Percentiles rank a stretch among this genome's conserved stretches.
Evolutionary conservation across 2,888 invertebrate species (phyloP).

Genomic region (Strigamia transsilvanica): DNA sequence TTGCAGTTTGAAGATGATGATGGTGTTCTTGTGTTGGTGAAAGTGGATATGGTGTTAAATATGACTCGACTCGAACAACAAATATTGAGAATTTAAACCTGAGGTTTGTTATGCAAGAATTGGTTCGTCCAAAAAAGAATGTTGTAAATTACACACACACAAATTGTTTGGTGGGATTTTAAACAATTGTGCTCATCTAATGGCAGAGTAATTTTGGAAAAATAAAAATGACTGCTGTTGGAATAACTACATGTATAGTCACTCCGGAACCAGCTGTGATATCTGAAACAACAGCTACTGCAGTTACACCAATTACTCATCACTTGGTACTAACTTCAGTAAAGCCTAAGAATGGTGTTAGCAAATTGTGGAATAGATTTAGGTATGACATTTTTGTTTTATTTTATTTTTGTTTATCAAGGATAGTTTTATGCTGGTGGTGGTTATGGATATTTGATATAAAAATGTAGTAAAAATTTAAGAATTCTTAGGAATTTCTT

Average conservation of each 20-base stretch:
- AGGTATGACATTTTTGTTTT: neutral
- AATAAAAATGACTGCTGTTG: neutral
- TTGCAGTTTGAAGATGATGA: neutral
- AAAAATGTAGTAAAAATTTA: too few species aligned
- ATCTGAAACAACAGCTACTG: conserved; percentile 3
- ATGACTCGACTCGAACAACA: neutral
- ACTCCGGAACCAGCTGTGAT: neutral
- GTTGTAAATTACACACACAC: too few species aligned
- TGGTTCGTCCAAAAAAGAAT: too few species aligned
- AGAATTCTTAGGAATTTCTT: too few species aligned
- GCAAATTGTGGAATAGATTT: conserved; percentile 9
- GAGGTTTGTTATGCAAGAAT: neutral
- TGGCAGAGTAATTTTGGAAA: neutral
- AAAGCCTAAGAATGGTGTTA: neutral
- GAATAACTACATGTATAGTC: conserved; percentile 15
- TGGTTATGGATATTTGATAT: too few species aligned
- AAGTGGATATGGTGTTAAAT: neutral
- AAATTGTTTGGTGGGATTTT: too few species aligned
- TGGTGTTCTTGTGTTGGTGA: neutral
- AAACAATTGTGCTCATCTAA: neutral
- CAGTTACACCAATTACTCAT: neutral
- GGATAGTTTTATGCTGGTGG: neutral
- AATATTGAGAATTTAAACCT: neutral
- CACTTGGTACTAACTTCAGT: neutral
- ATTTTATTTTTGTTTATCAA: neutral